Percentiles rank a stretch among this genome's conserved stretches.
phyloP scores from a whole-genome alignment of 2,888 invertebrate species.

The Chloroclysta siterata region DNA sequence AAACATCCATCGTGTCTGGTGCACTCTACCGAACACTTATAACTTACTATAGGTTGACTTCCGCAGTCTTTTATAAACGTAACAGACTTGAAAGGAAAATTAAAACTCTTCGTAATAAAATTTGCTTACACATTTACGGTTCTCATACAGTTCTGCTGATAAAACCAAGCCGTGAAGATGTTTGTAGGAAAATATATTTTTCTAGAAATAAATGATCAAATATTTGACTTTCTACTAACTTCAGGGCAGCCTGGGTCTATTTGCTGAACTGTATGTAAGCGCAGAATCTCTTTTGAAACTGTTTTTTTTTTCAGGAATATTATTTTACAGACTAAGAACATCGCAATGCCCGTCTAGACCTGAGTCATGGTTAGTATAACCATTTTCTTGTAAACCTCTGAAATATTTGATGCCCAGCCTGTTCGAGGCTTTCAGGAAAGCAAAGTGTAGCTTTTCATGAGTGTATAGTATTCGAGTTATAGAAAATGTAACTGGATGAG shows the following conservation, averaged over 20 bases:
- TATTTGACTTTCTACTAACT: background rate
- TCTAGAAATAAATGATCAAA: too few relatives aligned
- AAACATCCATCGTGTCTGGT: constrained; percentile 28
- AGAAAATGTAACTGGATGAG: too few relatives aligned
- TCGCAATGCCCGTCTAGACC: too few relatives aligned
- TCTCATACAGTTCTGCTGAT: background rate
- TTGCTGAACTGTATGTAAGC: background rate
- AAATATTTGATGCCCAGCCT: too few relatives aligned
- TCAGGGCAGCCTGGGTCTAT: background rate
- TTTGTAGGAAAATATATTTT: background rate
- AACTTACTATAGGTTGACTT: constrained; percentile 70
- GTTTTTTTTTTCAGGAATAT: background rate
- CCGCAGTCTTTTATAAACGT: constrained; percentile 72
- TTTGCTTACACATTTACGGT: constrained; percentile 2
- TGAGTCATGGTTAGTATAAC: too few relatives aligned
- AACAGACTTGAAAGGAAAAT: constrained; percentile 74
- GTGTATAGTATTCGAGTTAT: too few relatives aligned
- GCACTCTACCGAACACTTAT: constrained; percentile 27
- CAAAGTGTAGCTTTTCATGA: too few relatives aligned
- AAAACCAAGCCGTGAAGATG: background rate
- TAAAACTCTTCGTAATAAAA: constrained; percentile 12
- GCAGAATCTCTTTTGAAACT: background rate
- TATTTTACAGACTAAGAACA: too few relatives aligned
- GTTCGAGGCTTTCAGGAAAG: too few relatives aligned
- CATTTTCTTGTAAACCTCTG: too few relatives aligned